These are phyloP conservation scores for Latrodectus hesperus DNA, from an alignment of 2,888 invertebrate genomes.

Conservation along the genomic window DNA sequence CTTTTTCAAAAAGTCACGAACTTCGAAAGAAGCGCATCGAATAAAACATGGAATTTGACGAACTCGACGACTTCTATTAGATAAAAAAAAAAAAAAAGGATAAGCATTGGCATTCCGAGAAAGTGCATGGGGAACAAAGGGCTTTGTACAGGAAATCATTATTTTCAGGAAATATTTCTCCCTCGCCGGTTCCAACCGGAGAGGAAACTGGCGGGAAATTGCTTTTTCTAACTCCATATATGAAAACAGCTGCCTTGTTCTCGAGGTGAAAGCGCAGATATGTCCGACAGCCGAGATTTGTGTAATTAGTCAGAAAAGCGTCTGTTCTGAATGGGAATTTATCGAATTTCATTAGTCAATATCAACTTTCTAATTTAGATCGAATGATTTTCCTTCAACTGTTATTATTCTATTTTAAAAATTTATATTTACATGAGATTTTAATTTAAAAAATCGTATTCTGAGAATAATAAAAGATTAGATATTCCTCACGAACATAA, in stretches of 20 bases:
- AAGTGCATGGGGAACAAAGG: constrained; percentile 39
- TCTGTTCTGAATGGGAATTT: neutral
- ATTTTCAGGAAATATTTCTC: constrained; percentile 61
- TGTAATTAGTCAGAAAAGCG: constrained; percentile 23
- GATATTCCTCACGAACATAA: too few species aligned
- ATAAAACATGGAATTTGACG: constrained; percentile 7
- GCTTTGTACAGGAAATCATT: constrained; percentile 50
- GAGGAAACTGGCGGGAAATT: constrained; percentile 41
- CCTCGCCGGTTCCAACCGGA: neutral
- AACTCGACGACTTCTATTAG: constrained; percentile 25
- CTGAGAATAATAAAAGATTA: too few species aligned
- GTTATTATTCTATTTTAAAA: too few species aligned
- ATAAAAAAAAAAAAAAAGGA: neutral
- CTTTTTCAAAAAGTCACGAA: neutral
- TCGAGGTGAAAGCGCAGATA: constrained; percentile 6
- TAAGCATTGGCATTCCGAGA: constrained; percentile 27
- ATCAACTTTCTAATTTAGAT: too few species aligned
- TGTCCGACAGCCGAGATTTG: neutral
- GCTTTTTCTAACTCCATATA: constrained; percentile 13
- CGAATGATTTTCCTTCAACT: too few species aligned
- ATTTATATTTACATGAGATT: too few species aligned
- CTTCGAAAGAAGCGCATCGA: neutral
- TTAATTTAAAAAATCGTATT: too few species aligned
- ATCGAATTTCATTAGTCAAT: neutral
- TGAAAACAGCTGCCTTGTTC: constrained; percentile 6